Conservation (phyloP, 2,113 vertebrate species). For the Phainopepla nitens region DNA sequence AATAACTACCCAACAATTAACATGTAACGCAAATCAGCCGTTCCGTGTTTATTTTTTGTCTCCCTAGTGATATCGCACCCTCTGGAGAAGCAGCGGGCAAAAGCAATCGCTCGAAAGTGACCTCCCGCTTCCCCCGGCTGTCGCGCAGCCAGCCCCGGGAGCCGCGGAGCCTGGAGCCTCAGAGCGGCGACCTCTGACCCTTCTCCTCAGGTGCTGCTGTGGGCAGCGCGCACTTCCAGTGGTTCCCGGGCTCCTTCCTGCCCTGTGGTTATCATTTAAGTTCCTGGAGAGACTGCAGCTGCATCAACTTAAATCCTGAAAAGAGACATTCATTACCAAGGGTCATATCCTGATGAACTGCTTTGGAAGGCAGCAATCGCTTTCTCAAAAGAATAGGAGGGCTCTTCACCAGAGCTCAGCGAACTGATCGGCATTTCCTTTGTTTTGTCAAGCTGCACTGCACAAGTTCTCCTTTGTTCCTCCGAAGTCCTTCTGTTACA, state of each 20-base stretch:
- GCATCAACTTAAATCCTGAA: conserved; percentile 1
- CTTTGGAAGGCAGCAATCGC: conserved; percentile 9
- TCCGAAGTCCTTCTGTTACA: background rate
- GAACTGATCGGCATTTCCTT: background rate
- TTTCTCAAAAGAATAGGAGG: background rate
- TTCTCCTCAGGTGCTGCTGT: background rate
- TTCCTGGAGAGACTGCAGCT: conserved; percentile 14
- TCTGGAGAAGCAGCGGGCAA: conserved; percentile 77
- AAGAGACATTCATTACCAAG: background rate
- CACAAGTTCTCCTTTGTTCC: background rate
- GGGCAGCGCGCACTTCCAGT: background rate
- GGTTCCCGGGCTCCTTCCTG: background rate
- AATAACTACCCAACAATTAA: background rate
- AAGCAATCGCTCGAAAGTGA: conserved; percentile 76
- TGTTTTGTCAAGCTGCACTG: background rate
- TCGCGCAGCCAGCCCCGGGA: conserved; percentile 83
- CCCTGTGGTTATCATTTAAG: background rate
- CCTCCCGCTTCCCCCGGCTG: conserved; percentile 85
- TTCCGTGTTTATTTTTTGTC: conserved; percentile 5
- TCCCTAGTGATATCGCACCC: conserved; percentile 81
- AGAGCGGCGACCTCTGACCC: conserved; percentile 93
- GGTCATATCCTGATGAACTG: conserved; percentile 38
- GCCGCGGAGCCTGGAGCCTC: conserved; percentile 86
- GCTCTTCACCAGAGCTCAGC: background rate
- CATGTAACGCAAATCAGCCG: background rate